These are phyloP conservation scores for Cylas formicarius DNA, from an alignment of 1,140 invertebrate species.

Conservation along the genomic window DNA sequence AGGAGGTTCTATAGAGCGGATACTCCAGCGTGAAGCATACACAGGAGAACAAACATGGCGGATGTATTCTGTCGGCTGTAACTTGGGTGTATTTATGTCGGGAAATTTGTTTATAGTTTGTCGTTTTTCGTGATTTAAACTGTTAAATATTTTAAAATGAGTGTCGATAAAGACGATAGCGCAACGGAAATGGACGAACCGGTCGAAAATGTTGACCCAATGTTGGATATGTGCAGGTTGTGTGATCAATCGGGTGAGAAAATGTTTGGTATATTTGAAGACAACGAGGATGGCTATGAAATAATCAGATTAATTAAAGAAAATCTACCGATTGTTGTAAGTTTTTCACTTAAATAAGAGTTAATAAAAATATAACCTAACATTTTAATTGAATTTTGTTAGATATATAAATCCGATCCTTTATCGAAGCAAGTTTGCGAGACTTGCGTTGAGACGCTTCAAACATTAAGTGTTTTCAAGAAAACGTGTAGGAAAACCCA, in stretches of 20 bases:
- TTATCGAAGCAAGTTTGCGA: slow-evolving; percentile 38
- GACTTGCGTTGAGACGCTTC: slow-evolving; percentile 33
- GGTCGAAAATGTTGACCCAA: neutral
- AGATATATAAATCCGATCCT: slow-evolving; percentile 40
- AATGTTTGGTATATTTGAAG: slow-evolving; percentile 38
- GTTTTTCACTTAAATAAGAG: slow-evolving; percentile 22
- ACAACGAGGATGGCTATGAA: slow-evolving; percentile 34
- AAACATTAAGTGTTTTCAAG: slow-evolving; percentile 33
- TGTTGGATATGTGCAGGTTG: slow-evolving; percentile 33
- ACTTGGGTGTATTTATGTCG: slow-evolving; percentile 1
- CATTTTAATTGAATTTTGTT: slow-evolving; percentile 10
- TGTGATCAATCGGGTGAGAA: slow-evolving; percentile 35
- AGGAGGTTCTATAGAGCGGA: neutral
- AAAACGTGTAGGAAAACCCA: slow-evolving; percentile 30
- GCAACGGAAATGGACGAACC: slow-evolving; percentile 13
- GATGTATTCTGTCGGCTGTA: neutral
- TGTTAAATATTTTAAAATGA: slow-evolving; percentile 6
- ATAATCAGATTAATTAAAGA: slow-evolving; percentile 38
- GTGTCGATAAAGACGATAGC: neutral
- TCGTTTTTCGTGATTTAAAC: slow-evolving; percentile 8
- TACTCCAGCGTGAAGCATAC: neutral
- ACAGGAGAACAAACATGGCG: slow-evolving; percentile 14
- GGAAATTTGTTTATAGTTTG: too few relatives aligned
- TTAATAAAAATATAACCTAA: neutral
- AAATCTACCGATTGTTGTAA: slow-evolving; percentile 38